Evolutionary conservation across 2,113 vertebrate species (phyloP), one percentile per base, ranked within the genome.

Genomic region (Rana temporaria): DNA sequence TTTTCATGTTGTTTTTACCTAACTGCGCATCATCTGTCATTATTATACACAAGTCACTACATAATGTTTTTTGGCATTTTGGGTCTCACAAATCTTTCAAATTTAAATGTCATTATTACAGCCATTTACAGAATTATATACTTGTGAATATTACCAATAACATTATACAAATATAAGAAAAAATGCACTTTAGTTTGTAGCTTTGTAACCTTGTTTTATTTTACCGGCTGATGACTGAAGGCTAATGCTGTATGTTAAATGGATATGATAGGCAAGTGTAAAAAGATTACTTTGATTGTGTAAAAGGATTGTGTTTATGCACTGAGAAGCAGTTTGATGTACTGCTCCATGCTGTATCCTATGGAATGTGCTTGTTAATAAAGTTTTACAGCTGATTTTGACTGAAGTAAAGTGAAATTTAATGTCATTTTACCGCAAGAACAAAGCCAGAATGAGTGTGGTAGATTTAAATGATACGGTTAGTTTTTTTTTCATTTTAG

Each of bases 131-230:
- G 22, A 5, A 60, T 74, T 74, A 14, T 74, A 34, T 73, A 24
- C 15, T 73, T 73, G 55, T 57, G 53, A 73, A 73, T 34, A 30
- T n/a, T 34, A 57, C 26, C n/a, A 38, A 30, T 30, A 34, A 18
- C 30, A 16, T n/a, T 34, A 38, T 4, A 59, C 19, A 59, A 19
- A 15, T 30, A 38, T 74, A 73, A 38, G 55, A 56, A 30, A 60
- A 60, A 55, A 59, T 15, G 71, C 71, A 74, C 71, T 74, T 74
- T 74, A 74, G 71, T 74, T 74, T 19, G 6, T 60, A 56, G 55
- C 59, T 55, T 55, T 60, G 57, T 74, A 74, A 38, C 55, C 30
- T 22, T 60, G 24, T 56, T 74, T 30, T 15, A 59, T 2, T 59
- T 48, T 48, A 48, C 19, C 3, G 20, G 59, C 2, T 60, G 8